phyloP scores from a whole-genome alignment of 2,113 vertebrate genomes.

The Sylvia atricapilla region DNA sequence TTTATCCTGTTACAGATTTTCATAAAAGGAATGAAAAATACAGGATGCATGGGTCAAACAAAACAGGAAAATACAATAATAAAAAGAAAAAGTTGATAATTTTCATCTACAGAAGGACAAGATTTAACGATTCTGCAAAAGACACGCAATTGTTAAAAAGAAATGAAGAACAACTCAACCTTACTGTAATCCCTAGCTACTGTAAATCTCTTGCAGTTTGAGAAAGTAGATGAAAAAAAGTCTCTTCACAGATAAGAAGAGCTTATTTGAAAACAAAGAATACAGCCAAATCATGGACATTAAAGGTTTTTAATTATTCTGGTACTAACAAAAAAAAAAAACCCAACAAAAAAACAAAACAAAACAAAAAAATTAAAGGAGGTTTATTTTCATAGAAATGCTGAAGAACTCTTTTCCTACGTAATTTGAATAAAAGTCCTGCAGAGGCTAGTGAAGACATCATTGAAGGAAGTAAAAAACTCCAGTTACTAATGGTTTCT shows the following conservation, averaged over 20 bases:
- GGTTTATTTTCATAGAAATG: neutral
- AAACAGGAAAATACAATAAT: neutral
- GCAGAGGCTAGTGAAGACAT: neutral
- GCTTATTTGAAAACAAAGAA: neutral
- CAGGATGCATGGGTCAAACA: neutral
- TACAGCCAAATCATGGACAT: neutral
- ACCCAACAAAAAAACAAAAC: neutral
- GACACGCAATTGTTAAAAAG: neutral
- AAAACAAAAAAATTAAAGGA: neutral
- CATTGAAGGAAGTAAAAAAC: neutral
- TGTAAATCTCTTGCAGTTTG: neutral
- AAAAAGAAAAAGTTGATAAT: neutral
- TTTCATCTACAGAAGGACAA: neutral
- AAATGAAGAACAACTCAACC: neutral
- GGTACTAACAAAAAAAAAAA: neutral
- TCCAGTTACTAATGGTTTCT: neutral
- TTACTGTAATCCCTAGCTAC: neutral
- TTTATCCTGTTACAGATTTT: neutral
- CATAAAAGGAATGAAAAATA: neutral
- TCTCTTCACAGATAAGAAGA: constrained; percentile 21
- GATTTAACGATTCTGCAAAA: neutral
- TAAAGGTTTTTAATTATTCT: neutral
- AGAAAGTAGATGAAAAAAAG: neutral
- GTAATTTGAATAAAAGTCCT: neutral
- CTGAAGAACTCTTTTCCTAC: neutral